Conservation (phyloP, 2,888 invertebrate species). For the Sylvicola cinctus region DNA sequence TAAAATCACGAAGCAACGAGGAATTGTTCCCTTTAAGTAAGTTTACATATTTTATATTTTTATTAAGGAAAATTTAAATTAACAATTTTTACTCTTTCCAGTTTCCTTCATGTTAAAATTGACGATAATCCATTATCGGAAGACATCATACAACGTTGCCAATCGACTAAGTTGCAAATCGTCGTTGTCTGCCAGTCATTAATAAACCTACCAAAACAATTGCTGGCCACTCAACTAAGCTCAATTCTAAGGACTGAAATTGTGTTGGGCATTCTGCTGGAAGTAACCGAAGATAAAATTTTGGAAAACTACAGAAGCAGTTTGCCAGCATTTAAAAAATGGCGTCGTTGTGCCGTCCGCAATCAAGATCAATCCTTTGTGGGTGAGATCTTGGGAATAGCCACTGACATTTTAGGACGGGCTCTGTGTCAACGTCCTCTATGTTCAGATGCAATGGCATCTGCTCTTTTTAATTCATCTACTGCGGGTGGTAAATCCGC, state of each 20-base stretch:
- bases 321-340: slow-evolving; percentile 54
- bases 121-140: slow-evolving; percentile 39
- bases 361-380: slow-evolving; percentile 72
- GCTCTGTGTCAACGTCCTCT: slow-evolving; percentile 31
- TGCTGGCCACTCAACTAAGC: slow-evolving; percentile 20
- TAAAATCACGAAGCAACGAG: slow-evolving; percentile 63
- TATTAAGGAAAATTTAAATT: slow-evolving; percentile 1
- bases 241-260: slow-evolving; percentile 35
- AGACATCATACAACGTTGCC: slow-evolving; percentile 29
- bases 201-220: slow-evolving; percentile 28
- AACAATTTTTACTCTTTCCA: no score
- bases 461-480: slow-evolving; percentile 29
- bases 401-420: slow-evolving; percentile 52
- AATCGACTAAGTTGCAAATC: slow-evolving; percentile 51
- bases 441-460: slow-evolving; percentile 31
- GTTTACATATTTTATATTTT: slow-evolving; percentile 13
- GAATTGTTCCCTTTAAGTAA: slow-evolving; percentile 62
- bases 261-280: slow-evolving; percentile 59
- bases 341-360: slow-evolving; percentile 59
- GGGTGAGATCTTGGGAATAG: slow-evolving; percentile 62
- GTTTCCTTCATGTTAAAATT: slow-evolving; percentile 51
- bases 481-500: slow-evolving; percentile 45
- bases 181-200: slow-evolving; percentile 61
- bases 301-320: slow-evolving; percentile 47
- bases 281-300: slow-evolving; percentile 52